Base-by-base conservation (phyloP, 2,888 invertebrate genomes). In the Pherbina coryleti region DNA sequence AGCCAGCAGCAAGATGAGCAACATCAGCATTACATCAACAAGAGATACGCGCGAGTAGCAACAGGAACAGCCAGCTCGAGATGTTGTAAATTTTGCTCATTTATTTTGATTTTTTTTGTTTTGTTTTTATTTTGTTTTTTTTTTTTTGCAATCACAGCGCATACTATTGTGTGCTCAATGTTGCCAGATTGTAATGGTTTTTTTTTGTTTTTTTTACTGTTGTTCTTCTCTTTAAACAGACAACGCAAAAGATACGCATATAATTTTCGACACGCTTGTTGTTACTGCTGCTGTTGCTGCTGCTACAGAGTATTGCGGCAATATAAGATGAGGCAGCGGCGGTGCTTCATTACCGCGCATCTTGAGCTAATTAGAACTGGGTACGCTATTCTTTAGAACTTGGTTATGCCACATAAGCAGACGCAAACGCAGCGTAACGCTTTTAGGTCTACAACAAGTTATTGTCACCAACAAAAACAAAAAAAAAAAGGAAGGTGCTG, bases 201-300 rank as follows among this genome's bases (percentile, higher is more conserved):
- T 44, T 44, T 44, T 44, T 7, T 11, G 11, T 11, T 44, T 44
- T 44, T 44, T 11, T 44, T 44, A 14, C 14, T 14, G 44, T 55
- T n/a, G 22, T 19, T 55, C 37, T 31, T 8, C 1, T 4, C 37
- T n/a, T 5, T 11, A 69, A 25, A 51, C 5, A 37, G 31, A 14
- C 34, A 72, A 19, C 28, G 8, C 53, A 55, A 60, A 64, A 34
- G 17, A 57, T 31, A 34, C 71, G 55, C n/a, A 71, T 55, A 71
- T 72, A 37, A 72, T 60, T 60, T 72, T 60, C 37, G 37, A 72
- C 60, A 72, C 72, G 57, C 60, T 72, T 44, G n/a, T 60, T 57
- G 44, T 69, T 37, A 11, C 22, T 49, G 7, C 49, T 17, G 49
- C 51, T 17, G 19, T 14, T 55, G 5, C 7, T 44, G 34, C 71